A percentile compares a stretch with the other conserved stretches of the same genome.
These are phyloP conservation scores for Xiphophorus birchmanni DNA, from an alignment of 2,797 vertebrate species.

Conservation along the genomic window DNA sequence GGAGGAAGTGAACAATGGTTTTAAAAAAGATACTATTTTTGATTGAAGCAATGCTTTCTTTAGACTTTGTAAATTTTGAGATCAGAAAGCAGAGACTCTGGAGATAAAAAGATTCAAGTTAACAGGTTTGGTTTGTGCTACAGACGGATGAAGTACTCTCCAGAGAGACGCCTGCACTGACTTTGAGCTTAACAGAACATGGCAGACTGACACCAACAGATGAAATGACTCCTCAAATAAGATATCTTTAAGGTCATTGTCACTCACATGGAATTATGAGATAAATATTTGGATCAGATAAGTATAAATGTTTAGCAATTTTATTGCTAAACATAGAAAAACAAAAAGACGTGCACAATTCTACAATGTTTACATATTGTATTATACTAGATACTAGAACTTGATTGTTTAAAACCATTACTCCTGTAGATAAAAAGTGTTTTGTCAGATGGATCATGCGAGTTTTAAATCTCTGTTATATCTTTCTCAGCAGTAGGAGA, in stretches of 20 bases:
- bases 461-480: not conserved
- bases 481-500: not conserved
- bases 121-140: not conserved
- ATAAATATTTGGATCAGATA: not conserved
- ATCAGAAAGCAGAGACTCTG: not conserved
- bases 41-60: not conserved
- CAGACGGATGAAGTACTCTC: not conserved
- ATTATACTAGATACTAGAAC: too few relatives aligned
- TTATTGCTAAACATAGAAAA: not conserved
- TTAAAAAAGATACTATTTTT: not conserved
- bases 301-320: too few relatives aligned
- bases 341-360: not conserved
- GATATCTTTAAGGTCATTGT: not conserved
- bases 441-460: not conserved
- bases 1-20: too few relatives aligned
- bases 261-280: not conserved
- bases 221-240: not conserved
- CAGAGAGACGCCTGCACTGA: not conserved
- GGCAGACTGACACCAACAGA: not conserved
- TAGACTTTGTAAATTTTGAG: not conserved
- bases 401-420: too few relatives aligned
- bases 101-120: not conserved
- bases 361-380: not conserved
- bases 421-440: not conserved
- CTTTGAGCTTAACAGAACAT: not conserved